Conservation (phyloP, 2,888 invertebrate species). For the Pammene fasciana region DNA sequence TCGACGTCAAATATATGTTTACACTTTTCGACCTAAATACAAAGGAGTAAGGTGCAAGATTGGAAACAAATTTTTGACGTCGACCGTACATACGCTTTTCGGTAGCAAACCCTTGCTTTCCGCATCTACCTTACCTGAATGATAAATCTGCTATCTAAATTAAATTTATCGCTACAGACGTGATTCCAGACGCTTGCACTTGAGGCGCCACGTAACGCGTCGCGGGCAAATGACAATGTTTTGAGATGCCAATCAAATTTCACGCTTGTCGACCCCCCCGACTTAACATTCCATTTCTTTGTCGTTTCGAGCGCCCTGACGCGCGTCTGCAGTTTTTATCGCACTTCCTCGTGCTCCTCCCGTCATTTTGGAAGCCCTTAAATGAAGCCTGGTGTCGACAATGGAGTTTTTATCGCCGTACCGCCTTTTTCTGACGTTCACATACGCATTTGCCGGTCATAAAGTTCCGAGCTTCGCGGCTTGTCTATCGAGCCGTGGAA, state of each 20-base stretch:
- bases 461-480: constrained; percentile 62
- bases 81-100: too few relatives aligned
- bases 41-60: too few relatives aligned
- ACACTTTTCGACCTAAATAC: too few relatives aligned
- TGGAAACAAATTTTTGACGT: too few relatives aligned
- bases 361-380: constrained; percentile 72
- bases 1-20: too few relatives aligned
- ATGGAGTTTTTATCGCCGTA: constrained; percentile 74
- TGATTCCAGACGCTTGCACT: background rate
- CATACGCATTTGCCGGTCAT: constrained; percentile 69
- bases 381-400: constrained; percentile 67
- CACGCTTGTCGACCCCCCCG: constrained; percentile 61
- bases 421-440: constrained; percentile 65
- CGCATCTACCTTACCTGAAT: background rate
- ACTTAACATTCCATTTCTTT: constrained; percentile 61
- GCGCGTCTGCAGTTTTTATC: constrained; percentile 72
- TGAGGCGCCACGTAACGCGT: constrained; percentile 7
- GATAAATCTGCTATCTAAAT: background rate
- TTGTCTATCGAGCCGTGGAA: constrained; percentile 61
- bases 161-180: background rate
- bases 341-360: constrained; percentile 64
- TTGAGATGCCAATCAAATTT: constrained; percentile 67
- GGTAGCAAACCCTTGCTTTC: too few relatives aligned
- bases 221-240: constrained; percentile 48
- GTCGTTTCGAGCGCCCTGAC: constrained; percentile 57